phyloP scores from a whole-genome alignment of 2,113 vertebrate species.

The Osmerus eperlanus region DNA sequence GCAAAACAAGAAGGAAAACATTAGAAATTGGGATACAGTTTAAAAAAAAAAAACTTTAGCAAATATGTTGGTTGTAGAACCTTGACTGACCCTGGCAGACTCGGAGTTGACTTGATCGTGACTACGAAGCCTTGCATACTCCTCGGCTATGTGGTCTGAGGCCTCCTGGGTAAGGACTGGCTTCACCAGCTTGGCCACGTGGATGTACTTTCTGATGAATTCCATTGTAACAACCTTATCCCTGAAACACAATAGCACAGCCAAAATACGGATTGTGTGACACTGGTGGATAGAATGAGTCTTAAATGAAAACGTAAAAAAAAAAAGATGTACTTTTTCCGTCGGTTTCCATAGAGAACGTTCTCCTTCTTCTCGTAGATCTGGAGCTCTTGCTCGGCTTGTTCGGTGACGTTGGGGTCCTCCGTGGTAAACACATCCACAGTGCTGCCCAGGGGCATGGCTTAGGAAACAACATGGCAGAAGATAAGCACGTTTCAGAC shows the following conservation, averaged over 20 bases:
- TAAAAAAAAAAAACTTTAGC: background rate
- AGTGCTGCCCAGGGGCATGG: conserved; percentile 57
- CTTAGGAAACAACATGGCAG: conserved; percentile 23
- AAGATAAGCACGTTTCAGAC: background rate
- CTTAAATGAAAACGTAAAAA: too few relatives aligned
- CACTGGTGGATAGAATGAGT: background rate
- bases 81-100: conserved; percentile 43
- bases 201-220: conserved; percentile 65
- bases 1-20: too few relatives aligned
- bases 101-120: conserved; percentile 59
- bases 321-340: too few relatives aligned
- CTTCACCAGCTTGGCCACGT: conserved; percentile 60
- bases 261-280: background rate
- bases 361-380: conserved; percentile 62
- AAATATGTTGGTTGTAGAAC: background rate
- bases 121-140: conserved; percentile 58
- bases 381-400: conserved; percentile 51
- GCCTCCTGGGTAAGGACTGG: conserved; percentile 57
- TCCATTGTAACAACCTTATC: conserved; percentile 61
- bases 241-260: conserved; percentile 25
- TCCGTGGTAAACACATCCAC: conserved; percentile 60
- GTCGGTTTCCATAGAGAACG: conserved; percentile 52
- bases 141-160: conserved; percentile 58
- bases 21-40: too few relatives aligned
- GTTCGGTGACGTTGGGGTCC: conserved; percentile 55